Base-by-base conservation (phyloP, 2,113 vertebrate species). In the Neotragus moschatus region DNA sequence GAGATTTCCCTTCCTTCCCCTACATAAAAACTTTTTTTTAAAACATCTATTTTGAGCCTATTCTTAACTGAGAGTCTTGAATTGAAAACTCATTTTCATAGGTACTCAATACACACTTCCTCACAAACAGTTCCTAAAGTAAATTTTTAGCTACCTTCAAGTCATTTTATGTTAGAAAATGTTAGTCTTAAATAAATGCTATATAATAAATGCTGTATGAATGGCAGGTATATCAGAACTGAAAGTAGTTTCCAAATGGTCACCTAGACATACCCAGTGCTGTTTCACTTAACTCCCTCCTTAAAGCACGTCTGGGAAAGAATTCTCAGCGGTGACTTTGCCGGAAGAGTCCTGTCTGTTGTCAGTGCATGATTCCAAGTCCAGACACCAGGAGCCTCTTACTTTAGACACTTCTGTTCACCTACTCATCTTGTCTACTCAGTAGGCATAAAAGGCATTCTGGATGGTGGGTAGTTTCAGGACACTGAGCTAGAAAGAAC, bases 141-240 rank as follows among this genome's bases (percentile, higher is more conserved):
- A 49, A 66, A n/a, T 51, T 39, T 70, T 91, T 14, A 23, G n/a
- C 82, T 56, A 80, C 23, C 14, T 88, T 96, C 47, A 91, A 60
- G 15, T 82, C 33, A 51, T 23, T 87, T 21, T 80, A 28, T 28
- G 33, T 21, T 30, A 91, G 73, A 36, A 97, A 98, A 96, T 84
- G 61, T 94, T 30, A 47, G 1, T 82, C 98, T 98, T 99, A 99
- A n/a, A n/a, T n/a, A n/a, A n/a, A n/a, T n/a, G n/a, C n/a, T n/a
- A 99, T 43, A 99, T 97, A 94, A 98, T 96, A 98, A 99, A 98
- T 77, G 99, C 98, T 82, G 99, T 99, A 77, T 98, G 98, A 92
- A 98, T 98, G 96, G 99, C 99, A 95, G 99, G 97, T 25, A 98
- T 98, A 75, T 99, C 98, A 96, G 98, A 98, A 96, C 97, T 98